Evolutionary conservation across 2,888 invertebrate species (phyloP), one percentile per base, ranked within the genome.

Genomic region (Petrolisthes cinctipes): DNA sequence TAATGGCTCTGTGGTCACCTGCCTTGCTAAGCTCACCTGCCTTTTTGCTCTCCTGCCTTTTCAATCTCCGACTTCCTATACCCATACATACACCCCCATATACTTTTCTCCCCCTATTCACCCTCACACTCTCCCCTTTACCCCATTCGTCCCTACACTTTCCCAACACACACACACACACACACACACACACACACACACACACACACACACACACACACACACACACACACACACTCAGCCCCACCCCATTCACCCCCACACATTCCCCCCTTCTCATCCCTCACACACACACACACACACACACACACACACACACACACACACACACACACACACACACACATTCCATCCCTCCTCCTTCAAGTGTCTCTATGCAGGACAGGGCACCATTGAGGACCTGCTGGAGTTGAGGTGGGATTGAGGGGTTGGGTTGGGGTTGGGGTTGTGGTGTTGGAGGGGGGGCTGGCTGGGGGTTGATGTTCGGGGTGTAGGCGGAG

Each of bases 131-230:
- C n/a, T 6, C 17, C 14, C 14, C 17, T 14, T 14, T 20, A 73
- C 75, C 20, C 75, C 14, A n/a, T n/a, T n/a, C n/a, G n/a, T n/a
- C n/a, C 20, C 73, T 37, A 17, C 20, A 7, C 14, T 73, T 20
- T 37, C 20, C 73, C 11, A n/a, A 75, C 23, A 75, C 75, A 37
- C 5, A 75, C 23, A 75, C 75, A 75, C 75, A 75, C 75, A 75
- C 75, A 75, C 75, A 75, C 75, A 75, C 75, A 75, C 66, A 17
- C 66, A 66, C 66, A 66, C 66, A 66, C 66, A 66, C 66, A 66
- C 66, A 66, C 66, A 66, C 66, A 66, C 66, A 66, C 66, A 66
- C 66, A 66, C 66, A 66, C 66, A 66, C 17, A 17, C 66, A 66
- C 66, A 17, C 66, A 66, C 66, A 66, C 66, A 66, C 14, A 66